A percentile compares a stretch with the other conserved stretches of the same genome.
Evolutionary conservation across 2,797 vertebrate genomes (phyloP).

Genomic region (Ambastaia sidthimunki): DNA sequence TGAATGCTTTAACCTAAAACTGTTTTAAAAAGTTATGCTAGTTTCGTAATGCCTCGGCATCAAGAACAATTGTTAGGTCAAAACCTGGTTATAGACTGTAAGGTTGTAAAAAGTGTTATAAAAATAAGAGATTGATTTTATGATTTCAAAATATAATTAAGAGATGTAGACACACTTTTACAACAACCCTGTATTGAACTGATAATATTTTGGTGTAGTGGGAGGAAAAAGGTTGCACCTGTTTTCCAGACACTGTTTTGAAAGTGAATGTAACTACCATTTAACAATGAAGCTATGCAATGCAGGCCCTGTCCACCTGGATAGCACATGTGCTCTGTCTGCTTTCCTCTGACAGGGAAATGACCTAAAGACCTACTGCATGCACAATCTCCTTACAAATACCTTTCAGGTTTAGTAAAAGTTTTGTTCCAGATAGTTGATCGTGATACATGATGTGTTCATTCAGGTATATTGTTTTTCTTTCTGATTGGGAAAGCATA

Average conservation of each 20-base stretch:
- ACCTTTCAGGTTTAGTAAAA: constrained; percentile 48
- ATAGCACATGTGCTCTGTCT: constrained; percentile 43
- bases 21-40: neutral
- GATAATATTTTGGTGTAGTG: constrained; percentile 13
- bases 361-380: constrained; percentile 24
- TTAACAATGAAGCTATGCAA: constrained; percentile 17
- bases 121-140: constrained; percentile 12
- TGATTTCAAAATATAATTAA: constrained; percentile 32
- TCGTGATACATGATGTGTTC: constrained; percentile 7
- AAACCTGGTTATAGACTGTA: constrained; percentile 20
- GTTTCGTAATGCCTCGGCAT: constrained; percentile 2
- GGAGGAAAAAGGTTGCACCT: constrained; percentile 44
- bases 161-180: neutral
- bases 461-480: neutral
- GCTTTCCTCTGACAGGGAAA: constrained; percentile 32
- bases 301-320: constrained; percentile 39
- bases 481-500: neutral
- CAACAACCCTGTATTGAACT: constrained; percentile 4
- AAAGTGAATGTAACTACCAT: constrained; percentile 13
- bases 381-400: constrained; percentile 50
- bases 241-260: constrained; percentile 47
- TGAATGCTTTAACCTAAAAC: neutral
- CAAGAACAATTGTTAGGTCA: constrained; percentile 11
- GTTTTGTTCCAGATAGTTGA: constrained; percentile 10
- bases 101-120: neutral